These are phyloP conservation scores for Heteronetta atricapilla DNA, from an alignment of 2,113 vertebrate species.

Conservation along the genomic window DNA sequence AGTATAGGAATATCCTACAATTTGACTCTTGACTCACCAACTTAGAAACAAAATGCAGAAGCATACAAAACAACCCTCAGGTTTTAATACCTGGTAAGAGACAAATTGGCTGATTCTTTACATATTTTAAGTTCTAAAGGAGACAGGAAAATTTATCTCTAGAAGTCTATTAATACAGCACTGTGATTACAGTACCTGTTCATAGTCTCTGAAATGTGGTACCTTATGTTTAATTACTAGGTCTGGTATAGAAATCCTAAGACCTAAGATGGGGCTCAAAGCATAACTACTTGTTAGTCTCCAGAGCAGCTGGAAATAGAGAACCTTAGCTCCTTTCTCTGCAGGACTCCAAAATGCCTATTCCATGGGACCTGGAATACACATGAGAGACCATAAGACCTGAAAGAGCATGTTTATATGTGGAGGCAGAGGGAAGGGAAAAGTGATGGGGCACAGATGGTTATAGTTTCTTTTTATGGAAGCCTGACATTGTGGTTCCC, in stretches of 20 bases:
- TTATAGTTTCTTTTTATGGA: not conserved
- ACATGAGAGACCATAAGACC: not conserved
- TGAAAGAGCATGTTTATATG: not conserved
- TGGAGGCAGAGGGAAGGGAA: not conserved
- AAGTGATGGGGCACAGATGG: not conserved
- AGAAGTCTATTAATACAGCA: not conserved
- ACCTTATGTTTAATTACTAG: constrained; percentile 17
- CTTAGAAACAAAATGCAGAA: not conserved
- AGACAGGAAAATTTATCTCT: not conserved
- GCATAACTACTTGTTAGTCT: not conserved
- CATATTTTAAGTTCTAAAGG: too few relatives aligned
- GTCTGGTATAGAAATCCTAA: not conserved
- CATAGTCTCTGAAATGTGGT: not conserved
- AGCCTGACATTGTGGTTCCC: not conserved
- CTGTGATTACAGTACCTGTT: not conserved
- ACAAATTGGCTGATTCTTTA: not conserved
- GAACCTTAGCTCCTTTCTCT: not conserved
- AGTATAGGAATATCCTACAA: not conserved
- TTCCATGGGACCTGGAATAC: not conserved
- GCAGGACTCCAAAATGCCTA: not conserved
- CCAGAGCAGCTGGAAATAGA: not conserved
- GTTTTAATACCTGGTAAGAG: not conserved
- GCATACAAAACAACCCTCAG: not conserved
- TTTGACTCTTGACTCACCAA: not conserved
- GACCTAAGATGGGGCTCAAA: not conserved